Conservation (phyloP, 2,113 vertebrate genomes). For the Clinocottus analis region DNA sequence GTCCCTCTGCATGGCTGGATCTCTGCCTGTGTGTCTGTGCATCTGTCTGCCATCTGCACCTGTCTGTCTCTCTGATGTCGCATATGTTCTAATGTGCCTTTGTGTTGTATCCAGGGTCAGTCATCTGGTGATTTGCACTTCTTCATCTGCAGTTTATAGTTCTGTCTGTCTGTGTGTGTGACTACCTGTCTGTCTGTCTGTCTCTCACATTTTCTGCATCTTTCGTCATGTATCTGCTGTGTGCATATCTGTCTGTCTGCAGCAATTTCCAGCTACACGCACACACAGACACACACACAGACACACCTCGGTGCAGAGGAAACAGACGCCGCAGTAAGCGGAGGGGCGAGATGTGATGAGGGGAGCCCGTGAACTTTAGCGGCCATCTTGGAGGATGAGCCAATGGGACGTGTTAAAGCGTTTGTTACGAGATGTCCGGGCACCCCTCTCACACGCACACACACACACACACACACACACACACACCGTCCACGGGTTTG, state of each 20-base stretch:
- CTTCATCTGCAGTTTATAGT: slow-evolving; percentile 9
- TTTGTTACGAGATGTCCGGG: slow-evolving; percentile 17
- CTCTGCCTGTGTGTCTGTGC: slow-evolving; percentile 27
- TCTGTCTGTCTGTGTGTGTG: neutral
- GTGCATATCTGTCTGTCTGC: neutral
- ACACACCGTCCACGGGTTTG: slow-evolving; percentile 7
- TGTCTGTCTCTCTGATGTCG: slow-evolving; percentile 36
- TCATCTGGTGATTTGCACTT: slow-evolving; percentile 3
- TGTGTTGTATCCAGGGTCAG: slow-evolving; percentile 27
- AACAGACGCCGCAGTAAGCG: neutral
- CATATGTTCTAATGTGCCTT: slow-evolving; percentile 21
- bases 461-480: too few relatives aligned
- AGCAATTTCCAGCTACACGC: neutral
- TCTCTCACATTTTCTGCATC: neutral
- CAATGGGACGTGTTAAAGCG: slow-evolving; percentile 14
- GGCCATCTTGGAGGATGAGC: slow-evolving; percentile 29
- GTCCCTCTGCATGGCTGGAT: slow-evolving; percentile 33
- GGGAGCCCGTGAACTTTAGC: slow-evolving; percentile 23
- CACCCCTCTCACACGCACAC: too few relatives aligned
- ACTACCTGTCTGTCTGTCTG: neutral
- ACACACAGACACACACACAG: slow-evolving; percentile 8
- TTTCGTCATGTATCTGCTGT: neutral
- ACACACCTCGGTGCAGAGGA: neutral
- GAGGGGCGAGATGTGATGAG: neutral
- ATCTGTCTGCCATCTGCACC: slow-evolving; percentile 44